Evolutionary conservation across 2,113 vertebrate genomes (phyloP).

Genomic region (Capreolus pygargus): DNA sequence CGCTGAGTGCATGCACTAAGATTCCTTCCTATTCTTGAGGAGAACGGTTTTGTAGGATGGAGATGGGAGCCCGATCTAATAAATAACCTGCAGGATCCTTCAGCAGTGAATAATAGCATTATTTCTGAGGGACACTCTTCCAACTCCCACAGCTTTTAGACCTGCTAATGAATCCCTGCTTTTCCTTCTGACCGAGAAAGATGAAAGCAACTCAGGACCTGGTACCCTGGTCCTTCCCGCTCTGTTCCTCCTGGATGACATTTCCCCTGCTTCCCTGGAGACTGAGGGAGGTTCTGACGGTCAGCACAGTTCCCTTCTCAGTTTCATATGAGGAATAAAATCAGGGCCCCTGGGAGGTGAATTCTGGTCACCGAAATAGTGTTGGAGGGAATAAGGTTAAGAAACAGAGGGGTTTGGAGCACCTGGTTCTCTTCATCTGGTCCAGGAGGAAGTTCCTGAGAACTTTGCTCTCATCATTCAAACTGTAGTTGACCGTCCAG

Average conservation of each 20-base stretch:
- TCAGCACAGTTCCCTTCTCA: neutral
- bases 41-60: neutral
- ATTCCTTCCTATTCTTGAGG: neutral
- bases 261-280: neutral
- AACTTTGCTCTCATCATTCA: neutral
- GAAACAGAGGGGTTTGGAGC: neutral
- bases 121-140: neutral
- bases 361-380: accelerated
- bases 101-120: accelerated
- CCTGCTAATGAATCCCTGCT: neutral
- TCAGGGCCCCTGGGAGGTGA: neutral
- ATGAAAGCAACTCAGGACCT: neutral
- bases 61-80: neutral
- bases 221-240: neutral
- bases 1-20: accelerated
- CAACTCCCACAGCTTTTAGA: neutral
- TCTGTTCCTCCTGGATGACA: neutral
- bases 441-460: slow-evolving; percentile 17
- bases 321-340: neutral
- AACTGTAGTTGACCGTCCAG: slow-evolving; percentile 59
- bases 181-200: neutral
- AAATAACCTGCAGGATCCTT: neutral
- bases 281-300: neutral
- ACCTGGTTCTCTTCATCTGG: slow-evolving; percentile 63
- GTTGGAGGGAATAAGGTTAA: neutral